Evolutionary conservation across 53 echinoderm and acorn worm genomes (phyloP), one percentile per base, ranked within the genome.

Genomic region (Zoroaster sp.): DNA sequence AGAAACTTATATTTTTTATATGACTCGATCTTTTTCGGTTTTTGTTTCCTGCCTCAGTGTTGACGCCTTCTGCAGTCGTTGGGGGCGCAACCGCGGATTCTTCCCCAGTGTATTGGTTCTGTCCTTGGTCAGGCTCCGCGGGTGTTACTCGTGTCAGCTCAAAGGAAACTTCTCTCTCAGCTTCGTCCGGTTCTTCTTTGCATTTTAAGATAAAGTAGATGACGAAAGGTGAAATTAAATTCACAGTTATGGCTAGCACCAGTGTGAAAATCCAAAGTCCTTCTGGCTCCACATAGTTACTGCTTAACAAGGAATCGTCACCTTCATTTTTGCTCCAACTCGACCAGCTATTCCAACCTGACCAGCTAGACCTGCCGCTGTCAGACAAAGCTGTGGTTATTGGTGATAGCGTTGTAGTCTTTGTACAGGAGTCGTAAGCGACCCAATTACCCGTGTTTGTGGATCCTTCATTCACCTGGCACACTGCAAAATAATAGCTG

Each of bases 261-360:
- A 80, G 28, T 25, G 36, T 65, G 80, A 63, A 37, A n/a, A 80
- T 80, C 65, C 80, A 80, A 3, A 80, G 40, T 40, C 80, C 31
- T 14, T 37, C 3, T 32, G 80, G 80, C 41, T 80, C 80, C 51
- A 5, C 54, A 18, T 3, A 74, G 23, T 59, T 54, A 20, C 54
- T 54, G 54, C 54, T 54, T 18, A 18, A 2, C 8, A 2, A 21
- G 9, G 63, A 59, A 59, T 59, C 63, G 28, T 15, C 63, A 25
- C 63, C 9, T 21, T 59, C 9, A 28, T 11, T 21, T 21, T 59
- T 28, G 7, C 28, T 59, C 63, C 28, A 0, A 3, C 63, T 59
- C 30, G 25, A 59, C 63, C 63, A 59, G 28, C 28, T 25, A 28
- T 13, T 32, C 75, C 75, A 75, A 49, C 75, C 45, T 4, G 75